A percentile compares a stretch with the other conserved stretches of the same genome.
phyloP scores from a whole-genome alignment of 2,888 invertebrate genomes.

The Taphrorychus bicolor region DNA sequence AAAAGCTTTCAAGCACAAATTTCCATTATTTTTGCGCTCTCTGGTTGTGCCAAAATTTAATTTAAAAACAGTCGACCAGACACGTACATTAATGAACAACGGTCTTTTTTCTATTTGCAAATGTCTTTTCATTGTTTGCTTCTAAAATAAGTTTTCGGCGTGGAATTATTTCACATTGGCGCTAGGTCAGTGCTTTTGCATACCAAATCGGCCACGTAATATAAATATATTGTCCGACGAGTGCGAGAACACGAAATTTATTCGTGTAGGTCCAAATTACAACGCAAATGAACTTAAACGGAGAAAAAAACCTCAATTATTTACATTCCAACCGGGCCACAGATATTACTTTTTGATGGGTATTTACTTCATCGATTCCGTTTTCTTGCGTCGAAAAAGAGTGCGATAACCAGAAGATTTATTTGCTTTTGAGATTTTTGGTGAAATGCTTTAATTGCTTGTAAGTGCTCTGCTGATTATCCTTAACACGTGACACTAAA shows the following conservation, averaged over 20 bases:
- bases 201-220: background rate
- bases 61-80: background rate
- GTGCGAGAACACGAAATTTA: background rate
- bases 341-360: background rate
- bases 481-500: too few species aligned
- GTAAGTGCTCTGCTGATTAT: background rate
- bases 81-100: background rate
- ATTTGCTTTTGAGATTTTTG: background rate
- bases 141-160: background rate
- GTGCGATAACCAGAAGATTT: background rate
- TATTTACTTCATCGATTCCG: background rate
- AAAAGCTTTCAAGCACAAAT: background rate
- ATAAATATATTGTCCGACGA: background rate
- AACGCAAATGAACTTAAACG: background rate
- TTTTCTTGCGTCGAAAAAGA: background rate
- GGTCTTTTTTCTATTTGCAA: slow-evolving; percentile 1
- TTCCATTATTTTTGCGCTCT: background rate
- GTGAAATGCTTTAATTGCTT: background rate
- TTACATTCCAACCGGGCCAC: background rate
- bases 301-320: background rate
- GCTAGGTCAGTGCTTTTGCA: background rate
- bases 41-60: background rate
- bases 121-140: background rate
- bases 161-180: background rate
- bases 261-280: too few species aligned